Conservation (phyloP, 2,113 vertebrate genomes). For the Chrysemys picta region DNA sequence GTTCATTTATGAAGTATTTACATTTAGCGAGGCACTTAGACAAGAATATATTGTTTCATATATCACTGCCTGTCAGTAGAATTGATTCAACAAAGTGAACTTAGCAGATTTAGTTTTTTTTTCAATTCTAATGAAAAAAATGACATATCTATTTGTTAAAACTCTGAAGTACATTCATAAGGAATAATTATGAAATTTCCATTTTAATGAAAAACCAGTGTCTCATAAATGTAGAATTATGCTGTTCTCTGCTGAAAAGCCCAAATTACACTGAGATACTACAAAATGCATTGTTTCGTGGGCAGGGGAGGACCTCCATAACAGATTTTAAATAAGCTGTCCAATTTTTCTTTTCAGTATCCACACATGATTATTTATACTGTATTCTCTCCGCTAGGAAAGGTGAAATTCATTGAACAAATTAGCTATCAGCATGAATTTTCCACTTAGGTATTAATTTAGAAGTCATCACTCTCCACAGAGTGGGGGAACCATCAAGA, state of each 20-base stretch:
- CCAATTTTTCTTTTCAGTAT: not conserved
- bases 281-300: not conserved
- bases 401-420: not conserved
- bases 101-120: not conserved
- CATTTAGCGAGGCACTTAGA: not conserved
- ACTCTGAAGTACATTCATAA: not conserved
- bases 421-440: not conserved
- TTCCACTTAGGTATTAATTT: not conserved
- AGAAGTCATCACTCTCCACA: not conserved
- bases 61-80: not conserved
- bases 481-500: not conserved
- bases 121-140: not conserved
- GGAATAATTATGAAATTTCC: not conserved
- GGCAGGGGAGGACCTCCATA: not conserved
- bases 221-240: not conserved
- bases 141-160: not conserved
- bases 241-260: not conserved
- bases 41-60: not conserved
- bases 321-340: not conserved
- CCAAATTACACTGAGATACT: not conserved
- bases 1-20: not conserved
- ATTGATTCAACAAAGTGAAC: constrained; percentile 1
- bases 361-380: not conserved
- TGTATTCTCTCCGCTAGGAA: not conserved
- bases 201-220: not conserved